phyloP scores from a whole-genome alignment of 1,140 invertebrate species.

The Caenorhabditis remanei region DNA sequence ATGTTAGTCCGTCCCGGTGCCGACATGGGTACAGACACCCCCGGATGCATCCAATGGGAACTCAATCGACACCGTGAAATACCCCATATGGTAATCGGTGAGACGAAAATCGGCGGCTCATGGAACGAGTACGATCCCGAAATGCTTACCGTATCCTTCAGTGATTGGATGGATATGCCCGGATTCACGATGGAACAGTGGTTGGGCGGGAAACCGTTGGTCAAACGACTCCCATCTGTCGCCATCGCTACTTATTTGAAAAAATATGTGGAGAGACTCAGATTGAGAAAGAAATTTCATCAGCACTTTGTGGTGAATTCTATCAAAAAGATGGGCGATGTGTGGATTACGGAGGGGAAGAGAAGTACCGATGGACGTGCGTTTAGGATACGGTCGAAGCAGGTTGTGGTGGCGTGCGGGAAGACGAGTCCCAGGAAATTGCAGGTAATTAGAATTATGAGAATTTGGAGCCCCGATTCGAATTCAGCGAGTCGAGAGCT shows the following conservation, averaged over 20 bases:
- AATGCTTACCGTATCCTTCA: constrained; percentile 73
- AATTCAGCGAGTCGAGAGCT: no score
- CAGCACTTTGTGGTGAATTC: constrained; percentile 26
- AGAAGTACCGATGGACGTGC: constrained; percentile 57
- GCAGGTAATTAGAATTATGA: no score
- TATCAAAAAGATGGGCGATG: constrained; percentile 26
- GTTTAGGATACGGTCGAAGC: constrained; percentile 31
- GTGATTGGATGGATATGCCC: constrained; percentile 74
- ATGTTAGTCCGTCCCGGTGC: constrained; percentile 65
- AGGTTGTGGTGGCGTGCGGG: constrained; percentile 59
- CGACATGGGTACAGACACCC: constrained; percentile 58
- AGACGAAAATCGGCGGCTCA: constrained; percentile 71
- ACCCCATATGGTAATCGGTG: constrained; percentile 74
- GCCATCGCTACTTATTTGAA: constrained; percentile 69
- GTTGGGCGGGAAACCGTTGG: constrained; percentile 63
- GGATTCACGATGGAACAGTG: constrained; percentile 70
- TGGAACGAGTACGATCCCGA: constrained; percentile 76
- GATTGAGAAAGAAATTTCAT: constrained; percentile 58
- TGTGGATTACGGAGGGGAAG: constrained; percentile 51
- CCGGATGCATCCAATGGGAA: constrained; percentile 64
- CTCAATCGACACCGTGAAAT: constrained; percentile 58
- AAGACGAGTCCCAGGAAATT: constrained; percentile 49
- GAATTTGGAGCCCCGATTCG: no score
- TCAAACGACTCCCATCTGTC: constrained; percentile 64
- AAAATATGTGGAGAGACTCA: constrained; percentile 66